Evolutionary conservation across 2,888 invertebrate species (phyloP).

Genomic region (Hemicrepidius hirtus): DNA sequence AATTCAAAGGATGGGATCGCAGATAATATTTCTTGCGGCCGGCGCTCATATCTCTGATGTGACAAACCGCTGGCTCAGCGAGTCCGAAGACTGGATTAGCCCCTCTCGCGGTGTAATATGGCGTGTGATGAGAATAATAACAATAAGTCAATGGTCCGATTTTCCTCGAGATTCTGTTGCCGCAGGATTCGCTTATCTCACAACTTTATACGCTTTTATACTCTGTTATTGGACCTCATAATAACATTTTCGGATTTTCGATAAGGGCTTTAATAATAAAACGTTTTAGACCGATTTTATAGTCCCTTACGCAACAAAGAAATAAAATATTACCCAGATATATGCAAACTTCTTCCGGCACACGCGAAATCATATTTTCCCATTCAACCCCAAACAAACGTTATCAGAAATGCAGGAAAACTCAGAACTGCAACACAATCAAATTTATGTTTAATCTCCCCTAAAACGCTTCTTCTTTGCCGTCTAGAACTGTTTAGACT

Average conservation of each 20-base stretch:
- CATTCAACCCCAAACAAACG: slow-evolving; percentile 13
- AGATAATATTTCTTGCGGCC: slow-evolving; percentile 70
- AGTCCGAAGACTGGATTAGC: slow-evolving; percentile 68
- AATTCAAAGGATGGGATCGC: slow-evolving; percentile 68
- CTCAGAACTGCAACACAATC: background rate
- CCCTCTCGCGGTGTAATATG: slow-evolving; percentile 69
- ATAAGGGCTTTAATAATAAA: slow-evolving; percentile 48
- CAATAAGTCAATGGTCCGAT: slow-evolving; percentile 70
- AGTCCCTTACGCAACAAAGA: slow-evolving; percentile 37
- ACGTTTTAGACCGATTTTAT: slow-evolving; percentile 37
- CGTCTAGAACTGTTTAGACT: no score
- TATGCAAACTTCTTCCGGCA: slow-evolving; percentile 32
- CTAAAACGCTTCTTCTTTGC: no score
- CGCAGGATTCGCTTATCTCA: slow-evolving; percentile 64
- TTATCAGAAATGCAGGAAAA: slow-evolving; percentile 28
- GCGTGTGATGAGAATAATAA: slow-evolving; percentile 72
- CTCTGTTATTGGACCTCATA: slow-evolving; percentile 48
- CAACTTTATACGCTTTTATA: slow-evolving; percentile 57
- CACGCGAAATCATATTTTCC: slow-evolving; percentile 27
- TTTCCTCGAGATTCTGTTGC: slow-evolving; percentile 60
- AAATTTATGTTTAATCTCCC: no score
- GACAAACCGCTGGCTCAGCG: slow-evolving; percentile 71
- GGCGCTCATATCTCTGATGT: slow-evolving; percentile 69
- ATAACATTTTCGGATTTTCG: slow-evolving; percentile 48
- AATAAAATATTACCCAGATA: slow-evolving; percentile 44